Base-by-base conservation (phyloP, 1,140 invertebrate species). In the Meteorus sp. region DNA sequence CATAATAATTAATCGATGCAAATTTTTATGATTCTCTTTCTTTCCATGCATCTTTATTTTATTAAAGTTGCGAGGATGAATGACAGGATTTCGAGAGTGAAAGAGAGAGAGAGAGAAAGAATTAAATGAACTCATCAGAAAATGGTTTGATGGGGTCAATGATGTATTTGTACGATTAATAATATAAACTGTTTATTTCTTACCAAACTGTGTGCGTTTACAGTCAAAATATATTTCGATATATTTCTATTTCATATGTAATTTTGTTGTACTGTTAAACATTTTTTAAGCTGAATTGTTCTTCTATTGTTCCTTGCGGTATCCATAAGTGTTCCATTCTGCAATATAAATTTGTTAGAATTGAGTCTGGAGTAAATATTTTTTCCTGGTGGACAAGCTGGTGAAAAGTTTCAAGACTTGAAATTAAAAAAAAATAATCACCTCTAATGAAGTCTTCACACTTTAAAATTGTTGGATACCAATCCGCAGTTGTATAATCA, bases 401-500 rank as follows among this genome's bases (percentile, higher is more conserved):
- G 47, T 44, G 35, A 41, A 27, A 31, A 59, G 29, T 29, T 13
- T 17, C 3, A 43, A 27, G 6, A 22, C n/a, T 19, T 9, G 8
- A 44, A 35, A 27, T 2, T 13, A 43, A 29, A 27, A 22, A 20
- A 23, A 17, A 33, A 61, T 65, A 80, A n/a, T n/a, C n/a, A n/a
- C 81, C 72, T 70, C 81, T 73, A 23, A 91, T 84, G 59, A 84
- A 84, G 2, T 85, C 84, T 1, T 86, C 71, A 54, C 86, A 75
- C 7, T 84, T 73, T n/a, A 84, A 68, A 53, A 91, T 77, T 13
- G 81, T 73, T 7, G 88, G 87, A 69, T 86, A 90, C 90, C 89
- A 92, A 44, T 91, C 85, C 1, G 83, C 83, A 3, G 86, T 85
- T 7, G 80, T 83, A 65, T 93, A 93, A 74, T 92, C 81, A 50